phyloP scores from a whole-genome alignment of 2,888 invertebrate species.

The Tenthredo mesomela region DNA sequence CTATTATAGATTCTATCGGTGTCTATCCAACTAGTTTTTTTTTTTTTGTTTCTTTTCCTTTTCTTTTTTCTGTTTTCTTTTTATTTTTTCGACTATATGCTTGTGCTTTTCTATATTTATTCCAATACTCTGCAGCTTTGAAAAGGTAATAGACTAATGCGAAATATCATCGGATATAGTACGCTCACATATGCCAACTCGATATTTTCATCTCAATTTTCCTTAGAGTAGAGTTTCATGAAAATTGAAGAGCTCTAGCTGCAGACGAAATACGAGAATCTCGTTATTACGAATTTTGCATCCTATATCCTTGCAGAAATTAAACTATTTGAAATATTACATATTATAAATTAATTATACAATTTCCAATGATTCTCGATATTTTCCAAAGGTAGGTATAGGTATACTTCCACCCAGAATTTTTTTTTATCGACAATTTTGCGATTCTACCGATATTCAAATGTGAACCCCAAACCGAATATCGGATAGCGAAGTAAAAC shows the following conservation, averaged over 20 bases:
- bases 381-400: background rate
- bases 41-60: background rate
- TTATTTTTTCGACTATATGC: background rate
- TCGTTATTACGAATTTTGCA: background rate
- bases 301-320: background rate
- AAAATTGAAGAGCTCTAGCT: background rate
- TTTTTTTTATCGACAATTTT: background rate
- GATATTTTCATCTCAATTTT: conserved; percentile 14
- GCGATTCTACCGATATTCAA: background rate
- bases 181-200: background rate
- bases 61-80: background rate
- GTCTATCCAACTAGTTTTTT: background rate
- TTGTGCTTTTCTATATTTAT: conserved; percentile 2
- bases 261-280: background rate
- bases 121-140: background rate
- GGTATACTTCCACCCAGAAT: background rate
- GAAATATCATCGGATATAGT: background rate
- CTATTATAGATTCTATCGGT: conserved; percentile 21
- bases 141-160: conserved; percentile 14
- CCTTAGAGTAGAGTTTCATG: background rate
- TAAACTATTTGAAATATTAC: background rate
- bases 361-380: background rate
- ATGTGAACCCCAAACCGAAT: background rate
- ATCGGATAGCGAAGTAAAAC: background rate
- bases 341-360: background rate